Evolutionary conservation across 2,797 vertebrate species (phyloP).

Genomic region (Leontopithecus rosalia): DNA sequence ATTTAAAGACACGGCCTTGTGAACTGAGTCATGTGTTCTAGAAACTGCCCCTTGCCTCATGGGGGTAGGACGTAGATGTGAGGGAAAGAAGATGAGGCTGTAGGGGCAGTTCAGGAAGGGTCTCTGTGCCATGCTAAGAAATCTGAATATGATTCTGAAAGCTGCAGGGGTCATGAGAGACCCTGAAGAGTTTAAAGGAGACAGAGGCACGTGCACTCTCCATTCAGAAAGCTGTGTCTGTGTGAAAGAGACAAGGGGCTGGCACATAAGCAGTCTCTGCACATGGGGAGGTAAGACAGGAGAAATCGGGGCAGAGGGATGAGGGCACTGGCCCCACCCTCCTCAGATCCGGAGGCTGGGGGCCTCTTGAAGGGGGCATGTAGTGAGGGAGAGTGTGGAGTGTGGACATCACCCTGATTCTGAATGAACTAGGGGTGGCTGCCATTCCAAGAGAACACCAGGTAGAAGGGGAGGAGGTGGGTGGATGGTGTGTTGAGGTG

Average conservation of each 20-base stretch:
- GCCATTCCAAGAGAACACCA: background rate
- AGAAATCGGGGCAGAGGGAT: background rate
- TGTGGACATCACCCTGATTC: background rate
- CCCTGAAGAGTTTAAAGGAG: background rate
- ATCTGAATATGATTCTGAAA: background rate
- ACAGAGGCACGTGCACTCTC: accelerated
- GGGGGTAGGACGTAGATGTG: background rate
- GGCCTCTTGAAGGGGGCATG: background rate
- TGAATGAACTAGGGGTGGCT: too few species aligned
- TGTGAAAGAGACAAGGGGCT: accelerated
- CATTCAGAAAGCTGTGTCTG: background rate
- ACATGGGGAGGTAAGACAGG: background rate
- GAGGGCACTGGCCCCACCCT: background rate
- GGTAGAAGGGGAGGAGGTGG: background rate
- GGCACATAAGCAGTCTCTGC: background rate
- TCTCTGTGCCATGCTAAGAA: background rate
- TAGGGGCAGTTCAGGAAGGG: background rate
- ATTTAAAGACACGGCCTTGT: background rate
- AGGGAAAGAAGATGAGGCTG: background rate
- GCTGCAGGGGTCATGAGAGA: background rate
- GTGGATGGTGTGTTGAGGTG: too few species aligned
- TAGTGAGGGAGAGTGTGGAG: background rate
- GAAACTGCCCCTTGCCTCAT: background rate
- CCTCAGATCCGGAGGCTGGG: background rate
- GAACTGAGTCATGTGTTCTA: background rate